phyloP scores from a whole-genome alignment of 30 jellyfish, hydroid and myxozoan genomes.

The Nemopilema nomurai region DNA sequence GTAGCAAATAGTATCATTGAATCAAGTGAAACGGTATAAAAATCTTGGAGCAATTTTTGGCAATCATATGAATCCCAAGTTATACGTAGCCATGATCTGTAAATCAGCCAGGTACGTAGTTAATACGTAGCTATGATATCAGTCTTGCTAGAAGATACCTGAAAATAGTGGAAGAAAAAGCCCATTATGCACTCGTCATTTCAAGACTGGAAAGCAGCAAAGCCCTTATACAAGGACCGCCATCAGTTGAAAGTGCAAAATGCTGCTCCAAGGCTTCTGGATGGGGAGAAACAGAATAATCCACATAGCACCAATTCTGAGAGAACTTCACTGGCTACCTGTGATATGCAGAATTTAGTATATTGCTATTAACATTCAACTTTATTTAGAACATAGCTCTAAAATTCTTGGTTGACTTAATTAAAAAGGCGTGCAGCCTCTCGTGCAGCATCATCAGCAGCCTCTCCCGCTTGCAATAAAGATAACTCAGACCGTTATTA shows the following conservation, averaged over 20 bases:
- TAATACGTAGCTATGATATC: conserved; percentile 28
- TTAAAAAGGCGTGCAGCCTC: too few species aligned
- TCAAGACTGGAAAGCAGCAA: conserved; percentile 42
- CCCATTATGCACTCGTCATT: conserved; percentile 26
- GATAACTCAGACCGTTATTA: too few species aligned
- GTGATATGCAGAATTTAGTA: too few species aligned
- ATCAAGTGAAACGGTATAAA: conserved; percentile 53
- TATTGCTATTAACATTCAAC: too few species aligned
- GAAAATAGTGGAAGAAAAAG: conserved; percentile 60
- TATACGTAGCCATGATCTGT: conserved; percentile 55
- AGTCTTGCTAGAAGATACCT: conserved; percentile 58
- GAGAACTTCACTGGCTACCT: too few species aligned
- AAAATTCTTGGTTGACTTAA: too few species aligned
- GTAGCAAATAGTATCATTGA: conserved; percentile 50
- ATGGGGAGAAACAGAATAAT: too few species aligned
- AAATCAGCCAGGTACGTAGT: conserved; percentile 62
- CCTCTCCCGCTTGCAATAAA: too few species aligned
- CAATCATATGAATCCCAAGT: conserved; percentile 59
- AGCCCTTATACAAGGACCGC: conserved; percentile 59
- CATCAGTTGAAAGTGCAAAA: conserved; percentile 23
- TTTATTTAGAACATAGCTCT: too few species aligned
- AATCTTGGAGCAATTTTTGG: conserved; percentile 60
- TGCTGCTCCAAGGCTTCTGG: conserved; percentile 18
- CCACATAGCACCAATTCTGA: too few species aligned
- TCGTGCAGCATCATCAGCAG: too few species aligned